These are phyloP conservation scores for Hydraecia micacea DNA, from an alignment of 2,888 invertebrate genomes.

Conservation along the genomic window DNA sequence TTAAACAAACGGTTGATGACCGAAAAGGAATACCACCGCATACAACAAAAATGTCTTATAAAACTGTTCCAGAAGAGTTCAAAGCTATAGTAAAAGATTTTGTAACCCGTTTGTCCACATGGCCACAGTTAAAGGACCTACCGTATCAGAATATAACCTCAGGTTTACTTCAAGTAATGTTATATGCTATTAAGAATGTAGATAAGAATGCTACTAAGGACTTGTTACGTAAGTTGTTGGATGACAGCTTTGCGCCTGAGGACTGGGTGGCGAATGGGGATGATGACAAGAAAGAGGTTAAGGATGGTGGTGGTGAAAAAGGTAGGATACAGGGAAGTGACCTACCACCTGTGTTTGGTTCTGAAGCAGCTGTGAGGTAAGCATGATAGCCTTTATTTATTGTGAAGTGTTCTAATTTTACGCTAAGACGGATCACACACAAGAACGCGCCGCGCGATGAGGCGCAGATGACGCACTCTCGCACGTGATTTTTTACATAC, in stretches of 20 bases:
- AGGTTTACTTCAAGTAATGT: slow-evolving; percentile 90
- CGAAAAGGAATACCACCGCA: slow-evolving; percentile 82
- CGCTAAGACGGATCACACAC: too few species aligned
- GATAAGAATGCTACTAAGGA: slow-evolving; percentile 89
- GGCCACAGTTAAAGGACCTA: slow-evolving; percentile 95
- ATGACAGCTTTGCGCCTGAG: slow-evolving; percentile 91
- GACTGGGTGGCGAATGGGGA: slow-evolving; percentile 76
- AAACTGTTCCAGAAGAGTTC: slow-evolving; percentile 90
- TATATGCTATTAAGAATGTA: slow-evolving; percentile 91
- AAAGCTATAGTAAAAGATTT: slow-evolving; percentile 91
- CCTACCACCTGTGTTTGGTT: slow-evolving; percentile 91
- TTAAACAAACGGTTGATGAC: slow-evolving; percentile 74
- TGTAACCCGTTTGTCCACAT: slow-evolving; percentile 91
- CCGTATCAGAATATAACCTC: slow-evolving; percentile 93
- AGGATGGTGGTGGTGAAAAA: slow-evolving; percentile 58
- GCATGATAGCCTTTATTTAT: background rate
- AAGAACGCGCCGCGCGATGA: too few species aligned
- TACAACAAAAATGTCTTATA: slow-evolving; percentile 84
- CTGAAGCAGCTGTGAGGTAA: slow-evolving; percentile 91
- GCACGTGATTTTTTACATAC: too few species aligned
- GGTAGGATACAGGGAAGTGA: slow-evolving; percentile 50
- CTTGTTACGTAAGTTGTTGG: slow-evolving; percentile 91
- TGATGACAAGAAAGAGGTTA: slow-evolving; percentile 68
- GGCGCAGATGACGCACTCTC: too few species aligned
- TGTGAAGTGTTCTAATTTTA: background rate